phyloP scores from a whole-genome alignment of 2,888 invertebrate genomes.

The Heliconius hortense region DNA sequence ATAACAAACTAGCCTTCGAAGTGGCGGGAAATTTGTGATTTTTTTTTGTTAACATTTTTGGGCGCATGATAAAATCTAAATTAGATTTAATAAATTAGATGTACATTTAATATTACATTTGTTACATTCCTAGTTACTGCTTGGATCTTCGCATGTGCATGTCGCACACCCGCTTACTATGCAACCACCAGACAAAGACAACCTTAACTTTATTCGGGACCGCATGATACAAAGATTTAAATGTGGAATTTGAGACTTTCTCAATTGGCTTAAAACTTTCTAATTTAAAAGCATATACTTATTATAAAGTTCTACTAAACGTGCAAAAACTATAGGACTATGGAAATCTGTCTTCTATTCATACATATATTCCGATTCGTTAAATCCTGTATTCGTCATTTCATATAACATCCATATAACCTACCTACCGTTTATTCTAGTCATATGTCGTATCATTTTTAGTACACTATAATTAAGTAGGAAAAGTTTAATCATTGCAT shows the following conservation, averaged over 20 bases:
- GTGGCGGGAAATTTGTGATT: neutral
- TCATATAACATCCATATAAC: too few relatives aligned
- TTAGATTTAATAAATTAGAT: neutral
- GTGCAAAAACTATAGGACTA: neutral
- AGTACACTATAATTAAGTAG: neutral
- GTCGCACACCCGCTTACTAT: neutral
- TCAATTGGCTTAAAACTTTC: neutral
- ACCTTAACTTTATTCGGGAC: neutral
- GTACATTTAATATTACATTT: neutral
- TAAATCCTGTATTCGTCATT: neutral
- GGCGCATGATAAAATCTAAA: neutral
- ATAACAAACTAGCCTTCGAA: neutral
- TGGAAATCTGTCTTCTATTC: neutral
- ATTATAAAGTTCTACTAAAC: neutral
- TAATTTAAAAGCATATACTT: neutral
- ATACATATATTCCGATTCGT: neutral
- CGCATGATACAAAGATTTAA: neutral
- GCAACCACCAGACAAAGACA: neutral
- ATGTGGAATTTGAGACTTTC: neutral
- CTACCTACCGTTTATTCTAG: neutral
- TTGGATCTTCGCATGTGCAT: neutral
- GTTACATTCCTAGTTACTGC: neutral
- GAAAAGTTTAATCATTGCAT: neutral
- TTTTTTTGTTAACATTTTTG: neutral
- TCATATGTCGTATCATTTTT: neutral